Conservation (phyloP, 1,140 invertebrate species). For the Heliothis virescens region DNA sequence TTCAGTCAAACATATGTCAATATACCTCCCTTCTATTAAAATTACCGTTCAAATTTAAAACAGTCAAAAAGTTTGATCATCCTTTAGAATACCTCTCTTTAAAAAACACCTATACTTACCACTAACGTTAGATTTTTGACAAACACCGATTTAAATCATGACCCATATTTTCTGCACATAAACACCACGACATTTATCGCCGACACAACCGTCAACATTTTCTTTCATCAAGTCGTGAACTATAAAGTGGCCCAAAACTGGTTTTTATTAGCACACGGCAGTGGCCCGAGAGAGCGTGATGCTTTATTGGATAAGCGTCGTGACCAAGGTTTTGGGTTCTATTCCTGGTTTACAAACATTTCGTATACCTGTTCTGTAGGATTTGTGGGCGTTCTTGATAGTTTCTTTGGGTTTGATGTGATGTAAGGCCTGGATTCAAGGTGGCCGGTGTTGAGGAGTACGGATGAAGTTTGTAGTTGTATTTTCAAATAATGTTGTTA, state of each 20-base stretch:
- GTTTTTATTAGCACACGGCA: conserved; percentile 81
- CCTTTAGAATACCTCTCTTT: too few species aligned
- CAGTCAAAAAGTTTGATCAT: too few species aligned
- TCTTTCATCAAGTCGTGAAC: conserved; percentile 50
- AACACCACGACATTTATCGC: conserved; percentile 31
- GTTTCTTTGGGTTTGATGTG: conserved; percentile 11
- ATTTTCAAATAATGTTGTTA: neutral
- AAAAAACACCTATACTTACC: too few species aligned
- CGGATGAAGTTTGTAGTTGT: too few species aligned
- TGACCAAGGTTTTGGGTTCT: conserved; percentile 72
- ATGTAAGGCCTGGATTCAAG: conserved; percentile 29
- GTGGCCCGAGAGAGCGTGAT: conserved; percentile 63
- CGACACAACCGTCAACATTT: neutral
- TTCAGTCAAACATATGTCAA: too few species aligned
- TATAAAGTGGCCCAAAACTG: conserved; percentile 66
- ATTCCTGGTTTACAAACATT: conserved; percentile 60
- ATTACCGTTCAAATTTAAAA: too few species aligned
- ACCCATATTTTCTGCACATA: neutral
- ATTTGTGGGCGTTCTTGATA: conserved; percentile 37
- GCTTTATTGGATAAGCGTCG: conserved; percentile 72
- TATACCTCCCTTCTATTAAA: too few species aligned
- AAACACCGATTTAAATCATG: neutral
- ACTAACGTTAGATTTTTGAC: too few species aligned
- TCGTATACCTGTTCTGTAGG: conserved; percentile 42
- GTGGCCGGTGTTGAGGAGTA: neutral